Conservation (phyloP, 2,797 vertebrate species). For the Rousettus madagascariensis region DNA sequence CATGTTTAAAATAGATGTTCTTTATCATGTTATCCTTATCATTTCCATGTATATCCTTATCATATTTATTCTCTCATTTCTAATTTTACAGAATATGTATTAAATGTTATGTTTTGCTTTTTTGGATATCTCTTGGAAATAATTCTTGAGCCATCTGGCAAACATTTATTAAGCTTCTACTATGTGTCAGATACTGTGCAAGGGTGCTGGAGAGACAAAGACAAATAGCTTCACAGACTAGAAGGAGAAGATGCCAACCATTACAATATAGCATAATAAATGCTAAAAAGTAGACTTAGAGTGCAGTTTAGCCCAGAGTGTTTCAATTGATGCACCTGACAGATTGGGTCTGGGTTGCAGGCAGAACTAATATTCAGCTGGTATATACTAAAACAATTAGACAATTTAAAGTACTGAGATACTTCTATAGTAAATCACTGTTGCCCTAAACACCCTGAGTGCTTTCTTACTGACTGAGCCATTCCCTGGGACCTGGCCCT, state of each 20-base stretch:
- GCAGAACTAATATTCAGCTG: not conserved
- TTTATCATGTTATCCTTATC: not conserved
- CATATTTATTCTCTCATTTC: not conserved
- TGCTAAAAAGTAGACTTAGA: not conserved
- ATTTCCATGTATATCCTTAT: not conserved
- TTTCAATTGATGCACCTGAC: not conserved
- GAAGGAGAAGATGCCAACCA: not conserved
- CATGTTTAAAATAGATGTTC: constrained; percentile 17
- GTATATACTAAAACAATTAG: not conserved
- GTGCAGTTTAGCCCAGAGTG: not conserved
- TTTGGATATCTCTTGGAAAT: constrained; percentile 43
- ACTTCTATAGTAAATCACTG: not conserved
- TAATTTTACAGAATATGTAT: constrained; percentile 24
- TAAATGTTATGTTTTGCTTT: constrained; percentile 9
- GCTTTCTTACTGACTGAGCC: not conserved
- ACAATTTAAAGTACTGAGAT: not conserved
- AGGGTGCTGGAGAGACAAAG: not conserved
- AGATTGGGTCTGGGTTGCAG: not conserved
- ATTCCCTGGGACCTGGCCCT: not conserved
- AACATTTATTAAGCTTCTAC: constrained; percentile 14
- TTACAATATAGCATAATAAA: not conserved
- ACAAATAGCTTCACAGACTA: not conserved
- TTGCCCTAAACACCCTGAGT: not conserved
- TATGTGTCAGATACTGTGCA: not conserved
- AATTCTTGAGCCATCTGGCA: constrained; percentile 34